Conservation (phyloP, 2,888 invertebrate species). For the Orchestes rusci region DNA sequence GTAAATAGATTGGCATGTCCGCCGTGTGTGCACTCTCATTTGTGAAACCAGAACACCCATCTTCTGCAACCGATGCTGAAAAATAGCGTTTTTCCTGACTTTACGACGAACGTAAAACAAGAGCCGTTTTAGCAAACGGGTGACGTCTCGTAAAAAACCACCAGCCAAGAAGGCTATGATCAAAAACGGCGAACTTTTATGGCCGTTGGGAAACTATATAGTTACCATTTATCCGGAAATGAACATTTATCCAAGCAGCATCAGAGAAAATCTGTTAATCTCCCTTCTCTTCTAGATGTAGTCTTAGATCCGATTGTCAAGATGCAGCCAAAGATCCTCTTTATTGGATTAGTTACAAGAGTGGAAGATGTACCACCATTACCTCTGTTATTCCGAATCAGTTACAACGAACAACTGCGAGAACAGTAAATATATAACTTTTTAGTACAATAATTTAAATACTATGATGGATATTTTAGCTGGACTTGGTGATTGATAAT, state of each 20-base stretch:
- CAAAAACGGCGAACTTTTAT: neutral
- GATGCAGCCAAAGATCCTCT: constrained; percentile 87
- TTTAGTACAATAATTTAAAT: neutral
- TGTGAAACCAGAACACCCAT: too few relatives aligned
- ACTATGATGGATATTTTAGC: constrained; percentile 43
- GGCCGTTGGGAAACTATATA: too few relatives aligned
- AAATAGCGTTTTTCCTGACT: too few relatives aligned
- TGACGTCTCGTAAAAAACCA: constrained; percentile 10
- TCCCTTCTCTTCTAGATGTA: constrained; percentile 67
- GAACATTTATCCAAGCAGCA: too few relatives aligned
- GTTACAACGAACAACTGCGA: constrained; percentile 85
- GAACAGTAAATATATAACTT: constrained; percentile 53
- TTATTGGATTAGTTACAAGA: constrained; percentile 95
- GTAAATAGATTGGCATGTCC: too few relatives aligned
- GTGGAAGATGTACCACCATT: constrained; percentile 93
- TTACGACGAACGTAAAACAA: constrained; percentile 3
- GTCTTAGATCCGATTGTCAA: constrained; percentile 82
- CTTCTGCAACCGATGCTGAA: too few relatives aligned
- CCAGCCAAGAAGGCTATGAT: constrained; percentile 3
- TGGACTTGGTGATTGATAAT: constrained; percentile 92
- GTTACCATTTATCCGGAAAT: too few relatives aligned
- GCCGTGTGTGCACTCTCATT: too few relatives aligned
- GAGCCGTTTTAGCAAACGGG: constrained; percentile 1
- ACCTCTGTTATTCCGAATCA: constrained; percentile 86
- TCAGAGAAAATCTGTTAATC: too few relatives aligned